phyloP scores from a whole-genome alignment of 2,113 vertebrate genomes.

The Rhagologus leucostigma region DNA sequence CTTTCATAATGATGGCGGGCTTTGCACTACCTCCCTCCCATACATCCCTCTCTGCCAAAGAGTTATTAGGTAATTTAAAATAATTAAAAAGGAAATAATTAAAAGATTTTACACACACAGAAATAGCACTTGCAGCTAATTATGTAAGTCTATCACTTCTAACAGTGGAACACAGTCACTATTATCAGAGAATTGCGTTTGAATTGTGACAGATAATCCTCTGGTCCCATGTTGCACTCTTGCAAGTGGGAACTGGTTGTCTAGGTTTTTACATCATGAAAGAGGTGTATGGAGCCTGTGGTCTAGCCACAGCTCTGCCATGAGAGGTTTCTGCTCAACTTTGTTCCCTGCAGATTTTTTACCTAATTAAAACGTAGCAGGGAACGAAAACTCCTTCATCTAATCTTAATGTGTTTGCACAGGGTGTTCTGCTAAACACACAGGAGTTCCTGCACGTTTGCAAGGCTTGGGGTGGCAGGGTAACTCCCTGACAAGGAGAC shows the following conservation, averaged over 20 bases:
- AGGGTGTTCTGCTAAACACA: not conserved
- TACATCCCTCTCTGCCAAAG: conserved; percentile 42
- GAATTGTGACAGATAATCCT: conserved; percentile 45
- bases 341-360: conserved; percentile 6
- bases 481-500: not conserved
- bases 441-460: not conserved
- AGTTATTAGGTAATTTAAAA: conserved; percentile 67
- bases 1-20: conserved; percentile 20
- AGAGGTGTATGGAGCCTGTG: not conserved
- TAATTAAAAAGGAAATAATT: conserved; percentile 69
- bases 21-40: not conserved
- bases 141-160: conserved; percentile 60
- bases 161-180: conserved; percentile 42
- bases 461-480: not conserved
- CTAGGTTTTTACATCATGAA: not conserved
- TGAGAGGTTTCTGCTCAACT: not conserved
- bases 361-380: not conserved
- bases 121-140: conserved; percentile 65
- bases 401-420: not conserved
- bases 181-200: conserved; percentile 45
- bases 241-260: not conserved
- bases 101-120: conserved; percentile 60
- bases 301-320: not conserved
- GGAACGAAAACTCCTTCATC: not conserved
- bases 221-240: conserved; percentile 1